Percentiles rank a stretch among this genome's conserved stretches.
Conservation (phyloP, 2,888 invertebrate species). For the Amblyjoppa fuscipennis region DNA sequence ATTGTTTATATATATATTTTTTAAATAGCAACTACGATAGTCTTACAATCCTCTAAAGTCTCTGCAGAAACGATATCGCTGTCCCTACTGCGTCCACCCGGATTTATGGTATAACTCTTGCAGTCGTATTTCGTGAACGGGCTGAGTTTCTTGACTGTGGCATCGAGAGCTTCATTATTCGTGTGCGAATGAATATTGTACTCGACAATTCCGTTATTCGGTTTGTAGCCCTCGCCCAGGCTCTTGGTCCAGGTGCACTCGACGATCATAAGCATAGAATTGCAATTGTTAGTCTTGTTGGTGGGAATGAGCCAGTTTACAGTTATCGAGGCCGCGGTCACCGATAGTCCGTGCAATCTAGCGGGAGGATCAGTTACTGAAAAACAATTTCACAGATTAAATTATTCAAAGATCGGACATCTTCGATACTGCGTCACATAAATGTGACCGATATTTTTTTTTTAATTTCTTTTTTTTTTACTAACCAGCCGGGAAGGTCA, state of each 20-base stretch:
- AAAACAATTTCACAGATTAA: conserved; percentile 21
- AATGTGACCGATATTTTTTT: no score
- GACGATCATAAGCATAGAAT: conserved; percentile 67
- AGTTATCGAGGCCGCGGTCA: conserved; percentile 63
- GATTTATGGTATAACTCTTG: conserved; percentile 70
- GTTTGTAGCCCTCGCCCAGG: conserved; percentile 74
- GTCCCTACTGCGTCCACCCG: conserved; percentile 72
- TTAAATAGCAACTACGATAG: conserved; percentile 1
- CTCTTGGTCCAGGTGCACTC: conserved; percentile 71
- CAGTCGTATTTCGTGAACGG: conserved; percentile 79
- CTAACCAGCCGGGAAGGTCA: conserved; percentile 62
- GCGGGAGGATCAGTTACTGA: conserved; percentile 72
- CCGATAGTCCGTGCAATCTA: neutral
- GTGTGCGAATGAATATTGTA: conserved; percentile 42
- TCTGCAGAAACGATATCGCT: conserved; percentile 67
- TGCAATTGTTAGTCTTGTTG: conserved; percentile 74
- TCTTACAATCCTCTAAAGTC: conserved; percentile 77
- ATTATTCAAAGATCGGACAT: neutral
- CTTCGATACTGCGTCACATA: no score
- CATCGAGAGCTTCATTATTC: conserved; percentile 49
- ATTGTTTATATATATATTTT: neutral
- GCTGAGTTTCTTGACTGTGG: conserved; percentile 73
- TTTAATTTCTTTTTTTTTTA: conserved; percentile 1
- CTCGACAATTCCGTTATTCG: conserved; percentile 46
- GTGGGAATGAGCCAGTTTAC: conserved; percentile 75